Evolutionary conservation across 1,140 invertebrate species (phyloP).

Genomic region (Spodoptera frugiperda): DNA sequence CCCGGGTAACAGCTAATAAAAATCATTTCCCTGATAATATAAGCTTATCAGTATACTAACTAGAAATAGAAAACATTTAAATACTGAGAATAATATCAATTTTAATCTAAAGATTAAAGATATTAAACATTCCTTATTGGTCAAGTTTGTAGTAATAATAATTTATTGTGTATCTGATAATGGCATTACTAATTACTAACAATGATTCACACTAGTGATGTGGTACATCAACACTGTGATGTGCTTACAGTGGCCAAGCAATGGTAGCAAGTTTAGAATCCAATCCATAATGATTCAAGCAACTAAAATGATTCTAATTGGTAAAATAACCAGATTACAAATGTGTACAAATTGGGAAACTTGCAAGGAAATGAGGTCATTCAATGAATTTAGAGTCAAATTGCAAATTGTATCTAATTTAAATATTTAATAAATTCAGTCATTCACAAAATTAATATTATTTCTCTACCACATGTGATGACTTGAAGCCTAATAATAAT

Average conservation of each 20-base stretch:
- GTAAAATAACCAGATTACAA: background rate
- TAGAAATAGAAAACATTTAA: background rate
- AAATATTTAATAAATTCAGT: constrained; percentile 13
- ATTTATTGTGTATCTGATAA: constrained; percentile 13
- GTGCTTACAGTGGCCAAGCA: background rate
- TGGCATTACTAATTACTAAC: constrained; percentile 5
- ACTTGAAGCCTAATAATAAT: background rate
- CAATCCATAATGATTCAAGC: background rate
- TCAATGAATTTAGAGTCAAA: constrained; percentile 5
- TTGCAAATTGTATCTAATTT: constrained; percentile 13
- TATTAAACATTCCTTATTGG: background rate
- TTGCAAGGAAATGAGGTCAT: constrained; percentile 11
- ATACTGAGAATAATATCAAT: background rate
- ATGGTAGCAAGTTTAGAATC: background rate
- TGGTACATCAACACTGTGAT: background rate
- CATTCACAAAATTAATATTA: background rate
- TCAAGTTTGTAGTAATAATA: background rate
- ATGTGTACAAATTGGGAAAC: background rate
- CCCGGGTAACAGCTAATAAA: no score
- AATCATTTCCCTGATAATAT: no score
- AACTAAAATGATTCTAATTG: background rate
- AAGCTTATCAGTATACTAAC: background rate
- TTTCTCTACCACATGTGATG: background rate
- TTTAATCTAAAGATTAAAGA: constrained; percentile 10
- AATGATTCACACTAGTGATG: constrained; percentile 6